Percentiles rank a stretch among this genome's conserved stretches.
These are phyloP conservation scores for Pocillopora meandrina DNA, from an alignment of 92 coral and sea anemone genomes.

Conservation along the genomic window DNA sequence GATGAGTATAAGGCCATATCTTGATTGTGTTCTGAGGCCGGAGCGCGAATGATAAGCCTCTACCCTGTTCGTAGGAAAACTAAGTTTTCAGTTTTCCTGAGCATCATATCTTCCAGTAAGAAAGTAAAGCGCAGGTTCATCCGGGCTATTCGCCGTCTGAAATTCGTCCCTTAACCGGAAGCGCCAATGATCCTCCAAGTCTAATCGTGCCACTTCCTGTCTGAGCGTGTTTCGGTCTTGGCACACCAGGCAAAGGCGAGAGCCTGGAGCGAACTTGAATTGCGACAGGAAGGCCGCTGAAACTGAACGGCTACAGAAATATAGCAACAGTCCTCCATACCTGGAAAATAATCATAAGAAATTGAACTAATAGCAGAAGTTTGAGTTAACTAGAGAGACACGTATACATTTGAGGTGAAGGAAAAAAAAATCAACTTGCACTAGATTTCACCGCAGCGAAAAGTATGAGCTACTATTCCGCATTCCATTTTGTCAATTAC, in stretches of 20 bases:
- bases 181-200: slow-evolving; percentile 98
- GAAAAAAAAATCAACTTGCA: not conserved
- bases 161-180: slow-evolving; percentile 96
- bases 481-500: too few relatives aligned
- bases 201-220: slow-evolving; percentile 94
- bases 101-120: slow-evolving; percentile 94
- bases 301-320: slow-evolving; percentile 70
- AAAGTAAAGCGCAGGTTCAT: slow-evolving; percentile 84
- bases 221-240: slow-evolving; percentile 94
- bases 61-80: not conserved
- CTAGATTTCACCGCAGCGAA: not conserved
- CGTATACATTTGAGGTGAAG: not conserved
- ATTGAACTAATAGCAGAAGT: not conserved
- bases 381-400: not conserved
- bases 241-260: slow-evolving; percentile 93
- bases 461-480: too few relatives aligned
- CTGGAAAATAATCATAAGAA: not conserved
- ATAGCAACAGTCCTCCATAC: slow-evolving; percentile 93
- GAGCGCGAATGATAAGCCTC: not conserved
- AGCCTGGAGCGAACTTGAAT: slow-evolving; percentile 87
- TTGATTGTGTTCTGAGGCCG: not conserved
- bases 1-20: too few relatives aligned
- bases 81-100: not conserved
- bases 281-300: slow-evolving; percentile 80
- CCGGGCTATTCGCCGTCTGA: slow-evolving; percentile 93